phyloP scores from a whole-genome alignment of 2,888 invertebrate genomes.

The Drosophila borealis region DNA sequence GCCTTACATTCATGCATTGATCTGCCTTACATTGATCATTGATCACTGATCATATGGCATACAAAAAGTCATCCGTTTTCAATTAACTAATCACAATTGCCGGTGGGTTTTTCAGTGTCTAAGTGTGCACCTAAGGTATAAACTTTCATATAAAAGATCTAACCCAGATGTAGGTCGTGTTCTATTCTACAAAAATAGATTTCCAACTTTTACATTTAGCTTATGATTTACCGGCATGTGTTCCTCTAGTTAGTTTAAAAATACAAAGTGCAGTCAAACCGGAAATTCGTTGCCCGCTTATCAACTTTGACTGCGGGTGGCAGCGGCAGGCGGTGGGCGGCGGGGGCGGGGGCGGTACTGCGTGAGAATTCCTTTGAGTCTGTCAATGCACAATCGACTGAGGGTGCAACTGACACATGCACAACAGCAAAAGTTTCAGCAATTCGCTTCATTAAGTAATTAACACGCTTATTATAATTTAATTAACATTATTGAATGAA shows the following conservation, averaged over 20 bases:
- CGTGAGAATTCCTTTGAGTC: constrained; percentile 41
- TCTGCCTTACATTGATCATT: too few relatives aligned
- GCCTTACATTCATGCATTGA: too few relatives aligned
- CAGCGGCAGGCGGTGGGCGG: background rate
- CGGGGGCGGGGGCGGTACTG: background rate
- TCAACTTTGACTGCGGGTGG: constrained; percentile 7
- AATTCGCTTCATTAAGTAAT: constrained; percentile 73
- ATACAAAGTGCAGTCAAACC: constrained; percentile 11
- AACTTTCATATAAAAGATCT: too few relatives aligned
- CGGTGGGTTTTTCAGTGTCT: too few relatives aligned
- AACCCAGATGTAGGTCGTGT: too few relatives aligned
- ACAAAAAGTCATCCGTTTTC: too few relatives aligned
- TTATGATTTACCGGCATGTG: background rate
- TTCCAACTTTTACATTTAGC: background rate
- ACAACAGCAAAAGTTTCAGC: constrained; percentile 40
- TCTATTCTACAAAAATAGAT: too few relatives aligned
- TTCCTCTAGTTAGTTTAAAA: constrained; percentile 3
- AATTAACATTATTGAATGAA: constrained; percentile 60
- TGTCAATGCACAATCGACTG: constrained; percentile 45
- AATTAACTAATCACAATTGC: too few relatives aligned
- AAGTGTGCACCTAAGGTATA: too few relatives aligned
- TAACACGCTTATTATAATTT: constrained; percentile 64
- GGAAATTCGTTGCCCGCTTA: constrained; percentile 3
- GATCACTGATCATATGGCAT: too few relatives aligned
- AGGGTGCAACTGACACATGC: constrained; percentile 54